Base-by-base conservation (phyloP, 2,797 vertebrate species). In the Phoebastria nigripes region DNA sequence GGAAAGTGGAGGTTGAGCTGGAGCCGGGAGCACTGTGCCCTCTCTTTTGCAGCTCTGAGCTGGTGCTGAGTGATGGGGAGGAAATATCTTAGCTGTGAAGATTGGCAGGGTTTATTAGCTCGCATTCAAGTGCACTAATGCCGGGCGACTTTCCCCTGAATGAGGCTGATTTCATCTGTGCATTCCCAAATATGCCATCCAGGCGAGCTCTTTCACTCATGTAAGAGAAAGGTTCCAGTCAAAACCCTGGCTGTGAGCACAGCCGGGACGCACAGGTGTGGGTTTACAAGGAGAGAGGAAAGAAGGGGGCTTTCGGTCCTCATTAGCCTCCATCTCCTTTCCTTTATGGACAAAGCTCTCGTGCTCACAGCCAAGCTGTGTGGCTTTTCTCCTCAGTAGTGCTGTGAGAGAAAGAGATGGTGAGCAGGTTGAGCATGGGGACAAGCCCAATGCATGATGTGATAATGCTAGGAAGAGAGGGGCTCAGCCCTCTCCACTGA, bases 241-340 rank as follows among this genome's bases (percentile, higher is more conserved):
- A 74, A 83, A 95, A 46, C 33, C 16, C 3, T 11, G 69, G 8
- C 72, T 88, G 58, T 17, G 31, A 84, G 54, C 58, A 78, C 74
- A 92, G 84, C 56, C 12, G 8, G 37, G 41, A 71, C 6, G 15
- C 54, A 42, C 85, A 94, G 88, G 46, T 96, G 88, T 83, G 83
- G 22, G 39, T 96, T 97, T 97, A 96, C 86, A 92, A 94, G 88
- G 61, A 89, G 49, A 88, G 46, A 4, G 80, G 58, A 78, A 94
- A 90, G 37, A 54, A 94, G 46, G 69, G 24, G 26, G n/a, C 20
- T 95, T 91, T 71, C 81, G 11, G 8, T 26, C 54, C 65, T 95
- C 76, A 81, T 91, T 95, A 93, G 41, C 16, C 24, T 86, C 7
- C 35, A 65, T 4, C 31, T 88, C 76, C 72, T 83, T 81, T 83